These are phyloP conservation scores for Oryzias melastigma DNA, from an alignment of 2,113 vertebrate species.

Conservation along the genomic window DNA sequence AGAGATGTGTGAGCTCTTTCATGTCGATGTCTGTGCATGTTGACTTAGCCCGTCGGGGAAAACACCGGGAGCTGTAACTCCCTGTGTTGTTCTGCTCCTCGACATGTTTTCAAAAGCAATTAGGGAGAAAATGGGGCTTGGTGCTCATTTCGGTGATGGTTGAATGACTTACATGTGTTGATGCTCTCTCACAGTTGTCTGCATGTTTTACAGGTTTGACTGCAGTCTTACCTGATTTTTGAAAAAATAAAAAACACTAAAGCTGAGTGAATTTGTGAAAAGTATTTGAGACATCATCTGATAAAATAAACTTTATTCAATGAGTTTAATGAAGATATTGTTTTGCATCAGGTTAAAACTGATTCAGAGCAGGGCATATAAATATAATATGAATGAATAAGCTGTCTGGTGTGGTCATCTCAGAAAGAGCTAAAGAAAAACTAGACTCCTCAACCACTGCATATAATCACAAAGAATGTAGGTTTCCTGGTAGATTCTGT, in stretches of 20 bases:
- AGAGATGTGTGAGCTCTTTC: slow-evolving; percentile 69
- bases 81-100: slow-evolving; percentile 60
- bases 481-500: no score
- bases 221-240: slow-evolving; percentile 13
- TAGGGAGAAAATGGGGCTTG: slow-evolving; percentile 60
- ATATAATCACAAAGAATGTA: no score
- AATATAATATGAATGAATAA: not conserved
- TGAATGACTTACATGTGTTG: slow-evolving; percentile 39
- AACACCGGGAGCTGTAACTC: slow-evolving; percentile 65
- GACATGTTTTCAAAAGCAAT: slow-evolving; percentile 73
- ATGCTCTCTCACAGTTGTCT: slow-evolving; percentile 11
- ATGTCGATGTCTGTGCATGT: slow-evolving; percentile 69
- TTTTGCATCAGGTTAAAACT: no score
- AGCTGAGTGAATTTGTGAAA: not conserved
- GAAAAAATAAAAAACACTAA: slow-evolving; percentile 11
- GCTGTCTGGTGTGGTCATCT: not conserved
- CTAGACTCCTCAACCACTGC: no score
- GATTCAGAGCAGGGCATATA: not conserved
- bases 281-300: slow-evolving; percentile 5
- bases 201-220: slow-evolving; percentile 14
- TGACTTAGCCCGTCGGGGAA: slow-evolving; percentile 66
- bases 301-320: not conserved
- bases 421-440: no score
- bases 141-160: slow-evolving; percentile 55
- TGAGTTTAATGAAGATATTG: no score